phyloP scores from a whole-genome alignment of 2,797 vertebrate genomes.

The Cryptoprocta ferox region DNA sequence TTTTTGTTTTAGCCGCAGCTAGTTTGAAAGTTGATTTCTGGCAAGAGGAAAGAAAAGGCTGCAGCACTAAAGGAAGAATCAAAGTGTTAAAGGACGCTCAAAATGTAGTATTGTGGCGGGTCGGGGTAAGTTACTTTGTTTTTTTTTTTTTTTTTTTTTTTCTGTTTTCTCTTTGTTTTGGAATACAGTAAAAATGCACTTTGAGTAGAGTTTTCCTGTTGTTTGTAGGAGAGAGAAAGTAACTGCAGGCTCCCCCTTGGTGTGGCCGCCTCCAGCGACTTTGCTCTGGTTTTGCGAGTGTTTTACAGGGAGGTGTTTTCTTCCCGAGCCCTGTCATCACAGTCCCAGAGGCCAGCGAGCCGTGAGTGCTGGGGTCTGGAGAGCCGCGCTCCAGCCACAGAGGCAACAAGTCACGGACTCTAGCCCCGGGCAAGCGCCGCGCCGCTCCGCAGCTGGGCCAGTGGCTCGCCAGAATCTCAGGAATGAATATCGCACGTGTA shows the following conservation, averaged over 20 bases:
- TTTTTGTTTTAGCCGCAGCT: neutral
- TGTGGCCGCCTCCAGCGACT: conserved; percentile 51
- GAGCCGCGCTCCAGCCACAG: neutral
- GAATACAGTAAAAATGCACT: conserved; percentile 66
- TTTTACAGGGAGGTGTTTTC: neutral
- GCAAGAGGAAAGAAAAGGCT: conserved; percentile 77
- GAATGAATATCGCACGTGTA: conserved; percentile 60
- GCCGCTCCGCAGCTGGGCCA: neutral
- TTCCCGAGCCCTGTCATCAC: neutral
- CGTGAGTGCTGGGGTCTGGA: neutral
- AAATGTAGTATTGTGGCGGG: conserved; percentile 85
- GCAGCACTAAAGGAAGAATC: conserved; percentile 82
- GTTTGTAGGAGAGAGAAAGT: conserved; percentile 70
- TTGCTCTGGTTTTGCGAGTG: neutral
- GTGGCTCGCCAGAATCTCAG: neutral
- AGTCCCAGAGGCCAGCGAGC: neutral
- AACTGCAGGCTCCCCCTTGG: conserved; percentile 56
- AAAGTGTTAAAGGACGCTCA: conserved; percentile 76
- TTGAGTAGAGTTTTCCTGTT: conserved; percentile 67
- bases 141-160: neutral
- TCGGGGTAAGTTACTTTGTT: conserved; percentile 85
- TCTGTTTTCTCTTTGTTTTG: conserved; percentile 76
- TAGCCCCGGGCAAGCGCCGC: conserved; percentile 47
- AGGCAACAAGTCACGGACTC: conserved; percentile 83
- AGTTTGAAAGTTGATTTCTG: conserved; percentile 80